Evolutionary conservation across 1,140 invertebrate species (phyloP).

Genomic region (Steinernema khuongi): DNA sequence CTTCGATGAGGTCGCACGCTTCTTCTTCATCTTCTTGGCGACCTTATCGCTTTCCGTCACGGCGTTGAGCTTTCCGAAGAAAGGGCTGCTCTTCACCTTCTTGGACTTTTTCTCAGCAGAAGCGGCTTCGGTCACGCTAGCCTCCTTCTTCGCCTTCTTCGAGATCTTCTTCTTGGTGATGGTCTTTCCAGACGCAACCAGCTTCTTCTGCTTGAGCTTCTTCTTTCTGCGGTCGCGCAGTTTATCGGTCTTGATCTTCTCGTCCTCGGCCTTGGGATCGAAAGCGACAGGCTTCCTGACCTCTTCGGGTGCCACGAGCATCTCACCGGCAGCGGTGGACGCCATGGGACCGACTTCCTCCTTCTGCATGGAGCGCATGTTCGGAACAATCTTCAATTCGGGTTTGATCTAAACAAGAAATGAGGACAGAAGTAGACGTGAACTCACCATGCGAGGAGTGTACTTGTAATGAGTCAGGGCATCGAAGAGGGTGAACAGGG

Average conservation of each 20-base stretch:
- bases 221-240: slow-evolving; percentile 80
- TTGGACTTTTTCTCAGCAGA: background rate
- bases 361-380: slow-evolving; percentile 81
- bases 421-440: slow-evolving; percentile 30
- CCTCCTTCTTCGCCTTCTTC: slow-evolving; percentile 17
- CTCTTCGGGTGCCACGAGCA: slow-evolving; percentile 87
- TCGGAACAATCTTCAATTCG: slow-evolving; percentile 83
- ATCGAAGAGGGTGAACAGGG: slow-evolving; percentile 80
- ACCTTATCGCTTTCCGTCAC: slow-evolving; percentile 3
- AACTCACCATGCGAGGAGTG: slow-evolving; percentile 73
- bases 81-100: slow-evolving; percentile 32
- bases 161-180: slow-evolving; percentile 23
- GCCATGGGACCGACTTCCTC: slow-evolving; percentile 86
- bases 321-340: slow-evolving; percentile 71
- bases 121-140: background rate
- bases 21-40: slow-evolving; percentile 21
- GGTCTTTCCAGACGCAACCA: slow-evolving; percentile 14
- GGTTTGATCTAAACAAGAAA: slow-evolving; percentile 67
- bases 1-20: background rate
- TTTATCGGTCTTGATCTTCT: slow-evolving; percentile 78
- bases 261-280: slow-evolving; percentile 72
- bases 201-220: slow-evolving; percentile 69
- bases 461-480: slow-evolving; percentile 87
- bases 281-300: slow-evolving; percentile 71
- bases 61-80: slow-evolving; percentile 28